Conservation (phyloP, 2,797 vertebrate genomes). For the Manis crassicaudata region DNA sequence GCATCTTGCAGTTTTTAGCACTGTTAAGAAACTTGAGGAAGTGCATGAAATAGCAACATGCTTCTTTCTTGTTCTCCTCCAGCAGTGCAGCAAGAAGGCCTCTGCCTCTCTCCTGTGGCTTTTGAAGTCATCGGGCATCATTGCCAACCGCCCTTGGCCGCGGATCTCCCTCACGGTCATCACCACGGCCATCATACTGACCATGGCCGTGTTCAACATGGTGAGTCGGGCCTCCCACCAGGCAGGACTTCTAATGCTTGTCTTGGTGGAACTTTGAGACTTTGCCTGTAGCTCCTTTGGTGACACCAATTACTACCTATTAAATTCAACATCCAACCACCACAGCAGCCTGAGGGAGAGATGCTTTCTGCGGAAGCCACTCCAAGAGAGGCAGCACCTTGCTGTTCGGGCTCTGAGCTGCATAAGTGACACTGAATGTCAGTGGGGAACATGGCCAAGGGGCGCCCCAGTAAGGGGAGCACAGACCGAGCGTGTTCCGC, state of each 20-base stretch:
- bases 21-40: neutral
- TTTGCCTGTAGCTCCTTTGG: neutral
- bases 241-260: fast-evolving
- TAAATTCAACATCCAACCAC: fast-evolving
- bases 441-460: fast-evolving
- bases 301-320: neutral
- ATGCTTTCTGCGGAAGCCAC: fast-evolving
- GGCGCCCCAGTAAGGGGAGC: neutral
- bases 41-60: neutral
- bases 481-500: fast-evolving
- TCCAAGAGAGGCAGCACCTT: neutral
- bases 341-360: fast-evolving
- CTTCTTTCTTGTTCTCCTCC: conserved; percentile 65
- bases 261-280: neutral
- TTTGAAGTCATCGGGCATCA: conserved; percentile 93
- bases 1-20: neutral
- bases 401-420: too few species aligned
- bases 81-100: conserved; percentile 95
- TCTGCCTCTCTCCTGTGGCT: conserved; percentile 92
- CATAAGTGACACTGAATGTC: neutral
- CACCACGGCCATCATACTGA: conserved; percentile 94
- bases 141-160: conserved; percentile 95
- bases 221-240: conserved; percentile 75
- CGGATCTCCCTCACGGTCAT: conserved; percentile 94
- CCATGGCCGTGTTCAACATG: conserved; percentile 98